Conservation (phyloP, 2,797 vertebrate genomes). For the Myiotriccus ornatus region DNA sequence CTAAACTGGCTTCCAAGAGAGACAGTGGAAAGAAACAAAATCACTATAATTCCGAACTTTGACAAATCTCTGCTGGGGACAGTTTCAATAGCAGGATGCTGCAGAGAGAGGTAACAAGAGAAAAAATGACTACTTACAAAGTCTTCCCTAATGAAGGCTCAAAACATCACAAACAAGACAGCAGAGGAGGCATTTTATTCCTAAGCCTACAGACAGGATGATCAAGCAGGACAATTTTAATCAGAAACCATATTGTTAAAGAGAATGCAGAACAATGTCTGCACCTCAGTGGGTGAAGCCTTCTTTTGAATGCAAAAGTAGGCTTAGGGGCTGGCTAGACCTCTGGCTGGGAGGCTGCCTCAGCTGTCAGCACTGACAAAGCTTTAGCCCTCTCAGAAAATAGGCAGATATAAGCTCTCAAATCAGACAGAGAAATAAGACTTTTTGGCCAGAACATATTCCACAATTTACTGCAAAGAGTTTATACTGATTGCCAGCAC, state of each 20-base stretch:
- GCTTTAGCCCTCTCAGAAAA: not conserved
- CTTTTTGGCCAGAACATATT: not conserved
- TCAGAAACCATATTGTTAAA: conserved; percentile 29
- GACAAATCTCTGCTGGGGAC: conserved; percentile 19
- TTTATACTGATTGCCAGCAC: not conserved
- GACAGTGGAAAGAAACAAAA: not conserved
- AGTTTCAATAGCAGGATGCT: conserved; percentile 20
- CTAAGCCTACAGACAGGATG: not conserved
- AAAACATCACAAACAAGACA: conserved; percentile 4
- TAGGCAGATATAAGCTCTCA: not conserved
- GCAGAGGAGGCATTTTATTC: not conserved
- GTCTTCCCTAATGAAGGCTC: not conserved
- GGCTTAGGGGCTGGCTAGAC: not conserved
- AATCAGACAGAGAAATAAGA: not conserved
- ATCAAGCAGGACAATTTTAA: conserved; percentile 36
- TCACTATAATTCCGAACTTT: conserved; percentile 7
- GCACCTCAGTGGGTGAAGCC: not conserved
- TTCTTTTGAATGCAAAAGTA: not conserved
- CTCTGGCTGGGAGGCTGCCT: not conserved
- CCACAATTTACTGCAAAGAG: not conserved
- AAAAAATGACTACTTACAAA: not conserved
- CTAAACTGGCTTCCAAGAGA: conserved; percentile 47
- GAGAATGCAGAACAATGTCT: not conserved
- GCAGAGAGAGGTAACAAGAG: not conserved
- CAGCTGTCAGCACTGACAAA: not conserved